Percentiles rank a stretch among this genome's conserved stretches.
These are phyloP conservation scores for Cyclura pinguis DNA, from an alignment of 2,797 vertebrate species.

Conservation along the genomic window DNA sequence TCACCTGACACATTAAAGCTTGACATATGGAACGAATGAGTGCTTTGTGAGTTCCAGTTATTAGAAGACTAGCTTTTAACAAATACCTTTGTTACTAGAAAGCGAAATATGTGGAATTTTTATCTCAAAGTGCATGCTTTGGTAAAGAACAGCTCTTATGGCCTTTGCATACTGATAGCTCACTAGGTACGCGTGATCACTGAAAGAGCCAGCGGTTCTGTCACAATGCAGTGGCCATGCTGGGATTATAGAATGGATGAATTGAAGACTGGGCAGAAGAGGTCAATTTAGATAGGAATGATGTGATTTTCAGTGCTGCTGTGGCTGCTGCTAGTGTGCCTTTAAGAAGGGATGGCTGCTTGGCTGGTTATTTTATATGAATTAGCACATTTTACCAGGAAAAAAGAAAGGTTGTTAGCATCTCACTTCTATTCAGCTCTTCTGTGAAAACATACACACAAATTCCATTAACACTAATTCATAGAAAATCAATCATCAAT, in stretches of 20 bases:
- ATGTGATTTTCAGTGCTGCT: neutral
- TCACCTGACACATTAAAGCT: neutral
- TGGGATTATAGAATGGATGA: neutral
- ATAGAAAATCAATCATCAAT: slow-evolving; percentile 44
- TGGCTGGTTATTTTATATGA: neutral
- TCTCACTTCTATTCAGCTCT: neutral
- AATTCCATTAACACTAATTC: slow-evolving; percentile 34
- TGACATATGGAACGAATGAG: neutral
- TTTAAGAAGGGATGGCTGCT: fast-evolving
- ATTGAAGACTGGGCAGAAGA: neutral
- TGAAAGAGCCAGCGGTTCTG: neutral
- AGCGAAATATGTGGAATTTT: neutral
- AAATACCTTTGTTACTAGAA: neutral
- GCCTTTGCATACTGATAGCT: neutral
- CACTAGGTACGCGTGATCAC: neutral
- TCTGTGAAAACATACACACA: neutral
- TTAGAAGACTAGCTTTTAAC: neutral
- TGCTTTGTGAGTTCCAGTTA: neutral
- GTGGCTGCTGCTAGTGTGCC: fast-evolving
- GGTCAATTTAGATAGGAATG: fast-evolving
- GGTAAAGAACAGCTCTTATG: neutral
- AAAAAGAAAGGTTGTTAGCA: neutral
- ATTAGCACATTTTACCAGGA: neutral
- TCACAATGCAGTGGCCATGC: neutral
- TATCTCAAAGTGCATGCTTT: fast-evolving